Base-by-base conservation (phyloP, 2,797 vertebrate species). In the Syngnathus acus region DNA sequence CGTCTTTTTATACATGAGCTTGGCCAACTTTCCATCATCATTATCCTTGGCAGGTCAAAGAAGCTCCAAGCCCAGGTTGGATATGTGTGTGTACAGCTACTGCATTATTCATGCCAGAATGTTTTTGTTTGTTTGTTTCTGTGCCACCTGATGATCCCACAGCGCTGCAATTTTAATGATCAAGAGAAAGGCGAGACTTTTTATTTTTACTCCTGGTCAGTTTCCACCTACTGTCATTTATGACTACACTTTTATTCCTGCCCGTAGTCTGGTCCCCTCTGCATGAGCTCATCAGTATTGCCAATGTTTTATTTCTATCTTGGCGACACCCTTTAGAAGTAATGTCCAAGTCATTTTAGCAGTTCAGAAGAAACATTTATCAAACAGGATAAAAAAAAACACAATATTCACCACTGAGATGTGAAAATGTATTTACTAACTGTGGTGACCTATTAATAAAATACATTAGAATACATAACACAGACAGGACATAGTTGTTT, bases 131-230 rank as follows among this genome's bases (percentile, higher is more conserved):
- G 71, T 80, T 89, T 84, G 86, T 86, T 84, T 81, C 62, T 47
- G 72, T 76, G 87, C 68, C 78, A 91, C 81, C 71, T 9, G 78
- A 91, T 84, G 80, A 78, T 77, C 75, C 71, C 72, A 1, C 7
- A 66, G 76, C 76, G 70, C 77, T 90, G 74, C 82, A 91, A 89
- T 84, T 88, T 89, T 90, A 86, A 92, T 75, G 74, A 82, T 72
- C 64, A 10, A 16, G 55, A 65, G 88, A 88, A 91, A 91, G 78
- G 71, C 16, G 78, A 91, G 78, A 84, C 37, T 58, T 43, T 66
- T 72, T 45, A 65, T 26, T 61, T 14, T 16, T 23, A 45, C 23
- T 45, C 74, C 66, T 68, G 69, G 67, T 78, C 78, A 73, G 60
- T 76, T 72, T 64, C 69, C 54, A 64, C 70, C 61, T 67, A 58